Conservation (phyloP, 2,888 invertebrate species). For the Leptopilina myrica region DNA sequence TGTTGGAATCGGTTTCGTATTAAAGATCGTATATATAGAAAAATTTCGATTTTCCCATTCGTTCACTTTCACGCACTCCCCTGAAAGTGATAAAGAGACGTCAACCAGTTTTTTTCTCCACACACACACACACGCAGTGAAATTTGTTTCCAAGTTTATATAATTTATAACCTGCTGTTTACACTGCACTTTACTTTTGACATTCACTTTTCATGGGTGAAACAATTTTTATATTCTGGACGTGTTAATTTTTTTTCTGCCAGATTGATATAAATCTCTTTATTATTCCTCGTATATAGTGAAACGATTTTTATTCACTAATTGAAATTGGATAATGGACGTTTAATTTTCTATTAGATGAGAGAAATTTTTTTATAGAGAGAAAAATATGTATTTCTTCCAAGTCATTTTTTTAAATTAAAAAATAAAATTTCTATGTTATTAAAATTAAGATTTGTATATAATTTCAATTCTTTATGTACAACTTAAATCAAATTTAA, state of each 20-base stretch:
- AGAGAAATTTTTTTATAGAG: no score
- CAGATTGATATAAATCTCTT: no score
- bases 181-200: slow-evolving; percentile 20
- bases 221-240: background rate
- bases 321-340: no score
- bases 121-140: background rate
- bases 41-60: slow-evolving; percentile 16
- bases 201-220: slow-evolving; percentile 33
- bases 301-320: no score
- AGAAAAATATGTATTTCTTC: no score
- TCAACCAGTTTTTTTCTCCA: slow-evolving; percentile 21
- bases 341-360: no score
- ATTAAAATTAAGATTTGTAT: no score
- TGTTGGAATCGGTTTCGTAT: background rate
- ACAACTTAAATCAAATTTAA: no score
- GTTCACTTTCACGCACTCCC: slow-evolving; percentile 34
- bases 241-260: background rate
- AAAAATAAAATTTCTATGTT: no score
- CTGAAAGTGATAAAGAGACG: slow-evolving; percentile 35
- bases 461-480: no score
- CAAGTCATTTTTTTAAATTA: no score
- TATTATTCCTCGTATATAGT: no score
- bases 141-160: slow-evolving; percentile 16
- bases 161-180: slow-evolving; percentile 16
- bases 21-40: background rate